phyloP scores from a whole-genome alignment of 2,113 vertebrate species.

The Lota lota region DNA sequence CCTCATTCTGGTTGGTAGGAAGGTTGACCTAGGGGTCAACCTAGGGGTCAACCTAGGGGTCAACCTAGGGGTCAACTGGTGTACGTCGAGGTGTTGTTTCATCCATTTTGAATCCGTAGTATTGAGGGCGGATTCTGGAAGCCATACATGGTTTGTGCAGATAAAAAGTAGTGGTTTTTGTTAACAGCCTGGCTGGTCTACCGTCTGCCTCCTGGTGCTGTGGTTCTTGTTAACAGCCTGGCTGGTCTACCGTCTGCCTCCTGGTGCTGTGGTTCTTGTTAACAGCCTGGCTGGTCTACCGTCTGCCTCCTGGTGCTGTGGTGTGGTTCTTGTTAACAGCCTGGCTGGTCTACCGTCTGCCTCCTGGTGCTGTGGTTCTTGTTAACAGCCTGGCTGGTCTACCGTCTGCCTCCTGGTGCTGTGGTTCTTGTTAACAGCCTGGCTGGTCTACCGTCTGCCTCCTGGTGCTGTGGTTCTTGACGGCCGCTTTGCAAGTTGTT shows the following conservation, averaged over 20 bases:
- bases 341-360: conserved; percentile 17
- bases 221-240: conserved; percentile 3
- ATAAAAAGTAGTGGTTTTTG: conserved; percentile 1
- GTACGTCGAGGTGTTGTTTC: background rate
- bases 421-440: conserved; percentile 6
- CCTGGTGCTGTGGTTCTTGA: conserved; percentile 33
- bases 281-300: conserved; percentile 5
- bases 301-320: conserved; percentile 38
- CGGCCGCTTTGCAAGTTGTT: conserved; percentile 46
- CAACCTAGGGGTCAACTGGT: no score
- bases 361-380: conserved; percentile 36
- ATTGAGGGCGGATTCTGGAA: conserved; percentile 24
- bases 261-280: conserved; percentile 32
- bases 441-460: conserved; percentile 24
- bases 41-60: no score
- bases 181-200: conserved; percentile 16
- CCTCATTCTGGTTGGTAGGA: conserved; percentile 15
- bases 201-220: conserved; percentile 38
- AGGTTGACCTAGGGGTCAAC: no score
- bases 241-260: conserved; percentile 24
- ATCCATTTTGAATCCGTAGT: conserved; percentile 34
- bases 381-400: background rate
- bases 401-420: conserved; percentile 38
- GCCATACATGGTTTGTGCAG: background rate
- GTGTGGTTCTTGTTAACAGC: background rate